Evolutionary conservation across 1,140 invertebrate genomes (phyloP), one percentile per base, ranked within the genome.

Genomic region (Galleria mellonella): DNA sequence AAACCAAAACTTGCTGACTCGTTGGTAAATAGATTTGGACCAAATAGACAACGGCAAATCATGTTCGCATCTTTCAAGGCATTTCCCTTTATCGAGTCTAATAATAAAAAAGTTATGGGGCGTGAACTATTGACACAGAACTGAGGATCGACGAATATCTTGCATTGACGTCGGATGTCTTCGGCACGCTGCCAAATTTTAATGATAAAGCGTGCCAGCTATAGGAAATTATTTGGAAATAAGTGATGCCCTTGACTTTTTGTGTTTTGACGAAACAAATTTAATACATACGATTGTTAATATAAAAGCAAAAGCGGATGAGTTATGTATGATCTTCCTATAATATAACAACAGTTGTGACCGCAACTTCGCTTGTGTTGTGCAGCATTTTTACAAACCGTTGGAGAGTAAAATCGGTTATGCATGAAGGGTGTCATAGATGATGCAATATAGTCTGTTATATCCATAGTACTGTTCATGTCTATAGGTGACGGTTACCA

Each of bases 101-200:
- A 32, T 49, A 52, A 57, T 52, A 57, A 57, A 49, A 35, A 57
- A 40, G 42, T 47, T 52, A 48, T 48, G 55, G 48, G 37, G 45
- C 46, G 51, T 52, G 49, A 57, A 49, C 46, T 52, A 57, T 57
- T 49, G 49, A 57, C 55, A 49, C 38, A 35, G 35, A 43, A 43
- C 38, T 43, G 47, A 57, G 43, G 46, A 52, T 44, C 43, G 44
- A 44, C 27, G 39, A 23, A 23, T 23, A 23, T 23, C 17, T 23
- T 23, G 17, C 17, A 23, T 23, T 23, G 17, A 23, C 38, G 5
- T 38, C 36, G 31, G 39, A 17, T 39, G 46, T 37, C 43, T 57
- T 52, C 41, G 55, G 55, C 49, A 43, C 41, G 28, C 13, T 52
- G 55, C 55, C 55, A 57, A 52, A 52, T 57, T 57, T 57, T 57